Conservation (phyloP, 1,140 invertebrate species). For the Drosophila ogumai region DNA sequence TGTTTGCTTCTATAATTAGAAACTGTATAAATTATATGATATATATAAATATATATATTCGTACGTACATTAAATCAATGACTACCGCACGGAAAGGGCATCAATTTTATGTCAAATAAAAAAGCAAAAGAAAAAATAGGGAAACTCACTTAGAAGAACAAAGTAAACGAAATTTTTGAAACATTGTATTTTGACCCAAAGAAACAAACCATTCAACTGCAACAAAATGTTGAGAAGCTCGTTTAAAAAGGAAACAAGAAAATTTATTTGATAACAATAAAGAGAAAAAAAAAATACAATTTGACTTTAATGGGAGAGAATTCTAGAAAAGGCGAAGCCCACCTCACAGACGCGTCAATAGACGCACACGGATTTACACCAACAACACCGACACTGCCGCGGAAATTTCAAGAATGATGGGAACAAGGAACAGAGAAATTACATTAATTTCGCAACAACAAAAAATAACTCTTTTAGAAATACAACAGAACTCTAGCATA, state of each 20-base stretch:
- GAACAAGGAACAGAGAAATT: not conserved
- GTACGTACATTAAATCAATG: slow-evolving; percentile 38
- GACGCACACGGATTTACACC: not conserved
- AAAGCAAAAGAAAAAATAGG: slow-evolving; percentile 21
- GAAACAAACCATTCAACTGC: slow-evolving; percentile 66
- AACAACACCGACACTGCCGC: not conserved
- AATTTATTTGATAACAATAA: slow-evolving; percentile 79
- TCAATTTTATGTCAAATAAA: slow-evolving; percentile 52
- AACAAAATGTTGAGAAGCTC: slow-evolving; percentile 69
- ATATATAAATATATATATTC: slow-evolving; percentile 49
- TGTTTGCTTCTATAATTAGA: slow-evolving; percentile 75
- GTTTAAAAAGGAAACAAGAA: slow-evolving; percentile 68
- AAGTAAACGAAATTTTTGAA: slow-evolving; percentile 66
- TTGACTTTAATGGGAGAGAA: slow-evolving; percentile 3
- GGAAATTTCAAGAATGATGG: not conserved
- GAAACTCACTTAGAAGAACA: slow-evolving; percentile 55
- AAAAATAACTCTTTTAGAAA: not conserved
- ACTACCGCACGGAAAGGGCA: slow-evolving; percentile 24
- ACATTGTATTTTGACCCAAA: slow-evolving; percentile 82
- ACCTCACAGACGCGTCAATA: not conserved
- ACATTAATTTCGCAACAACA: too few relatives aligned
- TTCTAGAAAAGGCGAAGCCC: not conserved
- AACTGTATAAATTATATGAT: slow-evolving; percentile 73
- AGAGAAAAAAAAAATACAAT: slow-evolving; percentile 48
- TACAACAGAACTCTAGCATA: not conserved